Base-by-base conservation (phyloP, 2,797 vertebrate species). In the Myioborus melanocephalus region DNA sequence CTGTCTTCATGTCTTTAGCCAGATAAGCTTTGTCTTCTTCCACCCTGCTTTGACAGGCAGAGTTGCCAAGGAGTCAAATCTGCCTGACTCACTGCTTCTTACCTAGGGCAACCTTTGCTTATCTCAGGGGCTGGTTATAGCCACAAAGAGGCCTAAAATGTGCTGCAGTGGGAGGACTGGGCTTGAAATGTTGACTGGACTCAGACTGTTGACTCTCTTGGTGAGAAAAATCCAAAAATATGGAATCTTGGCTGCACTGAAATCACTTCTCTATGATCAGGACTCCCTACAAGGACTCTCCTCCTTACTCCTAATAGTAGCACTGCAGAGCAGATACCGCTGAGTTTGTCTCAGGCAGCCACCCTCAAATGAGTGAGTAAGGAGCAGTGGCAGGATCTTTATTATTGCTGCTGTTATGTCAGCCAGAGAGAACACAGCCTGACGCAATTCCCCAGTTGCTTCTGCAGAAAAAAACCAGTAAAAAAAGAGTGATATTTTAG, bases 391-490 rank as follows among this genome's bases (percentile, higher is more conserved):
- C 79, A 90, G 77, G 72, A 75, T 57, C 69, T 80, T 66, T 75
- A 37, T 89, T 75, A 66, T 39, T 87, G 43, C 80, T 88, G 69
- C 53, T 88, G 19, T 75, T 90, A 64, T 16, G 46, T 61, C 60
- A 93, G 72, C 76, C 76, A 90, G 92, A 81, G 82, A 85, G 80
- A 90, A 64, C 69, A 90, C 44, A 81, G 69, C 77, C 89, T 65
- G 65, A 78, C 61, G 90, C 76, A 68, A 78, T 75, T 91, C 83
- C 79, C 63, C 7, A 4, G 52, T 53, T 78, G 21, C 59, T 34
- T 72, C 72, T 92, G 61, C 80, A 92, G 80, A 80, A 83, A 60
- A 91, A 91, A 32, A 76, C 4, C 37, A 53, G 76, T 68, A 10
- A 71, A 81, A 81, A 88, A 88, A 72, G 41, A 65, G 28, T 60